Evolutionary conservation across 2,797 vertebrate genomes (phyloP).

Genomic region (Myotis planiceps): DNA sequence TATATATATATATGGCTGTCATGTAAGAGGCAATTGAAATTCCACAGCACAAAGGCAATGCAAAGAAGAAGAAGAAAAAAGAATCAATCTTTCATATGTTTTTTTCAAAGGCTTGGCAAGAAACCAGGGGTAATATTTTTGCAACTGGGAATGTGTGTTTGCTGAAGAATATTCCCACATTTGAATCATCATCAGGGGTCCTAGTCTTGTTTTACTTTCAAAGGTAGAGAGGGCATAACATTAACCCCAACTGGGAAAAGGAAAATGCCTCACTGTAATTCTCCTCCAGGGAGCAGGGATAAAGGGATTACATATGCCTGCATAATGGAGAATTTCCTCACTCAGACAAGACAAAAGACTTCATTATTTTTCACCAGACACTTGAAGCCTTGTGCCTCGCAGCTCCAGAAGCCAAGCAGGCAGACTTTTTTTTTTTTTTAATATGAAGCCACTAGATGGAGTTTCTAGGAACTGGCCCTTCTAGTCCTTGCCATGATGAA

Average conservation of each 20-base stretch:
- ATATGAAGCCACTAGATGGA: constrained; percentile 52
- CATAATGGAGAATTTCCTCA: constrained; percentile 76
- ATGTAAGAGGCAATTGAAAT: constrained; percentile 73
- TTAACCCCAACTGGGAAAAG: constrained; percentile 79
- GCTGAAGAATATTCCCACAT: constrained; percentile 82
- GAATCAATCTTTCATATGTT: constrained; percentile 79
- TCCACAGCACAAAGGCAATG: constrained; percentile 77
- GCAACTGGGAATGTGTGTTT: constrained; percentile 81
- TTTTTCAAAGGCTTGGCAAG: constrained; percentile 79
- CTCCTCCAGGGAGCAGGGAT: constrained; percentile 72
- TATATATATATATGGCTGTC: constrained; percentile 44
- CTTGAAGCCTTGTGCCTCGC: constrained; percentile 49
- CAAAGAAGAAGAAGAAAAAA: neutral
- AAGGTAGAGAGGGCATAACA: constrained; percentile 75
- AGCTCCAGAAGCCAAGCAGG: constrained; percentile 24
- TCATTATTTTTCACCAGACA: constrained; percentile 76
- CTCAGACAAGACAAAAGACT: constrained; percentile 78
- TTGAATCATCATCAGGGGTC: constrained; percentile 80
- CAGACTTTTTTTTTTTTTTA: neutral
- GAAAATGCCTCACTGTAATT: constrained; percentile 67
- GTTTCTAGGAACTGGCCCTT: neutral
- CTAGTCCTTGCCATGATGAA: neutral
- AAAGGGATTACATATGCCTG: constrained; percentile 74
- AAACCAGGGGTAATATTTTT: constrained; percentile 82
- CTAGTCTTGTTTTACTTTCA: constrained; percentile 80